Evolutionary conservation across 1,140 invertebrate genomes (phyloP).

Genomic region (Drosophila nasuta): DNA sequence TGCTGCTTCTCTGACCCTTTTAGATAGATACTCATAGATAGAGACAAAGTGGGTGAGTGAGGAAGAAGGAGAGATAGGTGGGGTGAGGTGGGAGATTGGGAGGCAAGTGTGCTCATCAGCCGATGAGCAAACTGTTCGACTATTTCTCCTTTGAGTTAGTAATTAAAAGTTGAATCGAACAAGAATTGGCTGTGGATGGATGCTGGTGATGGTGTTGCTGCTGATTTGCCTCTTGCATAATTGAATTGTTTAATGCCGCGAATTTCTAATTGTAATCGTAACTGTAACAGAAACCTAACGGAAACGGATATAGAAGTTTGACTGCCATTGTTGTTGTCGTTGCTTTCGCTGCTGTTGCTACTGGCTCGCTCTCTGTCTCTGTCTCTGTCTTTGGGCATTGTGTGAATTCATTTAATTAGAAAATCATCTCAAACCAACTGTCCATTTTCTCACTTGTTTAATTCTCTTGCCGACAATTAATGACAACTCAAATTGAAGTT

Average conservation of each 20-base stretch:
- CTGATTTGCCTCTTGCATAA: slow-evolving; percentile 67
- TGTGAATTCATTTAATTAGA: slow-evolving; percentile 73
- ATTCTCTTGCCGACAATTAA: slow-evolving; percentile 12
- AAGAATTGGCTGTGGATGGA: slow-evolving; percentile 24
- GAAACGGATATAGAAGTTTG: slow-evolving; percentile 76
- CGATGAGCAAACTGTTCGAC: slow-evolving; percentile 15
- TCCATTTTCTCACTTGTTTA: slow-evolving; percentile 63
- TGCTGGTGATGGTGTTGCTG: slow-evolving; percentile 49
- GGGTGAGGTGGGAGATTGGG: background rate
- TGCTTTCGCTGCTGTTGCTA: slow-evolving; percentile 33
- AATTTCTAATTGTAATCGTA: slow-evolving; percentile 66
- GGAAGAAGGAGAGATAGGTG: background rate
- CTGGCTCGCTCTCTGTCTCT: slow-evolving; percentile 4
- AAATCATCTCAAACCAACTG: slow-evolving; percentile 53
- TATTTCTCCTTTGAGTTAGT: slow-evolving; percentile 19
- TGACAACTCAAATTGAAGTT: slow-evolving; percentile 14
- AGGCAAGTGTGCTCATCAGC: background rate
- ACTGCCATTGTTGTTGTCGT: slow-evolving; percentile 17
- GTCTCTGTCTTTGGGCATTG: slow-evolving; percentile 43
- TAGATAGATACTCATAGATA: background rate
- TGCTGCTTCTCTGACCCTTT: slow-evolving; percentile 21
- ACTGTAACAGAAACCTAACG: slow-evolving; percentile 44
- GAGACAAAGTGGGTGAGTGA: background rate
- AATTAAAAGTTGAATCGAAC: slow-evolving; percentile 50
- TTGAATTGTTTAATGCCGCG: slow-evolving; percentile 79